Conservation (phyloP, 2,888 invertebrate genomes). For the Raillietiella orientalis region DNA sequence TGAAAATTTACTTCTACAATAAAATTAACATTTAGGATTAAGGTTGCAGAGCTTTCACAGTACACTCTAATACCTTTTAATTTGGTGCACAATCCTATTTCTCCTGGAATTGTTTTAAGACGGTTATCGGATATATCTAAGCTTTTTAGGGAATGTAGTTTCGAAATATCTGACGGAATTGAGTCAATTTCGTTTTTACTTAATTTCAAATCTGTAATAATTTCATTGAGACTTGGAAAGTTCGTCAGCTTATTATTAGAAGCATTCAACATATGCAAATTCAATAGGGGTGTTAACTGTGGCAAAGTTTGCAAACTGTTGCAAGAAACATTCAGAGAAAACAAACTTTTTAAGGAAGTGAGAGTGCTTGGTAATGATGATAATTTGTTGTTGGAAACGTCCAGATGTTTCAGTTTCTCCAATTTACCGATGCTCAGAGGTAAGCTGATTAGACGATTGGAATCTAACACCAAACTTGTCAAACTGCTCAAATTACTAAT, state of each 20-base stretch:
- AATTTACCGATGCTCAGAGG: conserved; percentile 26
- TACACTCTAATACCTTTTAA: too few relatives aligned
- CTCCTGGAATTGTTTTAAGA: conserved; percentile 28
- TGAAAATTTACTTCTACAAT: conserved; percentile 30
- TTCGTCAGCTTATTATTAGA: conserved; percentile 24
- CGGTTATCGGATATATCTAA: conserved; percentile 35
- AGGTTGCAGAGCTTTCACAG: too few relatives aligned
- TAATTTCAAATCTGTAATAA: conserved; percentile 27
- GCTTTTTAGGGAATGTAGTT: conserved; percentile 25
- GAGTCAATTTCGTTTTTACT: conserved; percentile 27
- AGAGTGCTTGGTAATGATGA: conserved; percentile 22
- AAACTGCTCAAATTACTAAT: conserved; percentile 25
- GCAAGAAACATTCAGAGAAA: conserved; percentile 26
- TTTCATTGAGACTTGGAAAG: conserved; percentile 20
- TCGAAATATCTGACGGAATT: conserved; percentile 22
- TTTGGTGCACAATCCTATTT: conserved; percentile 29
- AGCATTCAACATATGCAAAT: conserved; percentile 26
- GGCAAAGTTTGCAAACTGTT: conserved; percentile 23
- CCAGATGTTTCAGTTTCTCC: conserved; percentile 34
- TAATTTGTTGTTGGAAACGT: conserved; percentile 23
- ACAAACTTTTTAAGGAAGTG: conserved; percentile 22
- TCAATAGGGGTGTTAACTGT: conserved; percentile 19
- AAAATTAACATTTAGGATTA: too few relatives aligned
- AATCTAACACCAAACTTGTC: conserved; percentile 31
- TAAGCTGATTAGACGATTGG: conserved; percentile 25